These are phyloP conservation scores for Lordiphosa clarofinis DNA, from an alignment of 1,140 invertebrate genomes.

Conservation along the genomic window DNA sequence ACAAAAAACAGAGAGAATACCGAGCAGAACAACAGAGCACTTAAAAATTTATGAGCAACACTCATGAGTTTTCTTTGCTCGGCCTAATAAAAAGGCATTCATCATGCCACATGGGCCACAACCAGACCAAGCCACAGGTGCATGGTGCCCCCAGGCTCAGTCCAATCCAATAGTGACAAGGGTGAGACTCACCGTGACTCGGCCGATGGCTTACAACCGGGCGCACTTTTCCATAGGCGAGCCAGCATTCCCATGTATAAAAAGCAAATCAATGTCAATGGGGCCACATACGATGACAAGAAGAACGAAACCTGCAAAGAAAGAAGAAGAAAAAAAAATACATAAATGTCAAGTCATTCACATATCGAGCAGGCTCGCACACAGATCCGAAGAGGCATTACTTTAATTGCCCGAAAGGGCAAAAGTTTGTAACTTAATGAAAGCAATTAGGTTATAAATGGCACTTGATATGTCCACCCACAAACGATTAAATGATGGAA, in stretches of 20 bases:
- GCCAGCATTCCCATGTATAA: conserved; percentile 95
- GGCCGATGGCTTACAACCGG: conserved; percentile 85
- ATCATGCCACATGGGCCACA: conserved; percentile 43
- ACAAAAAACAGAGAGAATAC: background rate
- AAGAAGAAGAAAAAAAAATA: conserved; percentile 6
- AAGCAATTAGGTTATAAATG: conserved; percentile 6
- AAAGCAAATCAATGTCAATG: conserved; percentile 91
- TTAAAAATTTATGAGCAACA: conserved; percentile 66
- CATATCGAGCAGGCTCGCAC: no score
- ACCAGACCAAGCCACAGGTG: conserved; percentile 23
- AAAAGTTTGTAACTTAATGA: conserved; percentile 6
- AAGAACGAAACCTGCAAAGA: conserved; percentile 88
- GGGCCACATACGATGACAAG: conserved; percentile 91
- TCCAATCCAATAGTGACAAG: background rate
- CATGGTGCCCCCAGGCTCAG: conserved; percentile 12
- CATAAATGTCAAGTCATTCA: conserved; percentile 8
- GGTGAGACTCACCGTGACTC: conserved; percentile 79
- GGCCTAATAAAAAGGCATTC: conserved; percentile 54
- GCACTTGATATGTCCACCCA: background rate
- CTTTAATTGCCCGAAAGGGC: conserved; percentile 11
- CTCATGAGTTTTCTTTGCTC: conserved; percentile 27
- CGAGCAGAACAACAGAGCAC: conserved; percentile 13
- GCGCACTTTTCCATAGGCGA: conserved; percentile 91
- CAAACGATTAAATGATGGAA: no score
- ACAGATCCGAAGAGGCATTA: conserved; percentile 1